Evolutionary conservation across 2,888 invertebrate species (phyloP).

Genomic region (Callosobruchus maculatus): DNA sequence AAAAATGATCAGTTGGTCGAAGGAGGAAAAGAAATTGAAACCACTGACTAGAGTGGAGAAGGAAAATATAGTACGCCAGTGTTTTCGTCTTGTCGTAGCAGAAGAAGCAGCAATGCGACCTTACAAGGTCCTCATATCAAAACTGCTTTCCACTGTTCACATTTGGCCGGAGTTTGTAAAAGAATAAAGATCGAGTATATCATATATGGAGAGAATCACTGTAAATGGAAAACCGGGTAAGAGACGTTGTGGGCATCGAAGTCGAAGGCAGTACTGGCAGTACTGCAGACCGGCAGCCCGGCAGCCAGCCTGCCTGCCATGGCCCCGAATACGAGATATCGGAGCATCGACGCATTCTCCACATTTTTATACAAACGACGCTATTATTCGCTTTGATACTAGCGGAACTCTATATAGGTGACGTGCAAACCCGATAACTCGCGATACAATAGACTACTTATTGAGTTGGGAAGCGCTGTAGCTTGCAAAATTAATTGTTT

Average conservation of each 20-base stretch:
- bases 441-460: too few relatives aligned
- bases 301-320: not conserved
- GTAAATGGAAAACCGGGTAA: constrained; percentile 49
- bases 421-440: too few relatives aligned
- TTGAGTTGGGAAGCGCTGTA: too few relatives aligned
- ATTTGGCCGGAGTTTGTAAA: constrained; percentile 45
- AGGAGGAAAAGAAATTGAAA: not conserved
- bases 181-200: constrained; percentile 53
- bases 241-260: not conserved
- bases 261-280: not conserved
- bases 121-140: constrained; percentile 47
- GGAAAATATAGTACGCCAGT: not conserved
- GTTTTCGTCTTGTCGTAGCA: not conserved
- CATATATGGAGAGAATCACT: constrained; percentile 52
- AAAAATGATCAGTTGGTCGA: too few relatives aligned
- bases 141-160: constrained; percentile 36
- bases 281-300: not conserved
- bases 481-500: too few relatives aligned
- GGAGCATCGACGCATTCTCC: not conserved
- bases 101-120: constrained; percentile 31
- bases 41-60: not conserved
- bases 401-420: not conserved
- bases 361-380: not conserved
- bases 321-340: not conserved
- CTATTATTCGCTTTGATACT: not conserved